A percentile compares a stretch with the other conserved stretches of the same genome.
Conservation (phyloP, 2,888 invertebrate species). For the Idaea dimidiata region DNA sequence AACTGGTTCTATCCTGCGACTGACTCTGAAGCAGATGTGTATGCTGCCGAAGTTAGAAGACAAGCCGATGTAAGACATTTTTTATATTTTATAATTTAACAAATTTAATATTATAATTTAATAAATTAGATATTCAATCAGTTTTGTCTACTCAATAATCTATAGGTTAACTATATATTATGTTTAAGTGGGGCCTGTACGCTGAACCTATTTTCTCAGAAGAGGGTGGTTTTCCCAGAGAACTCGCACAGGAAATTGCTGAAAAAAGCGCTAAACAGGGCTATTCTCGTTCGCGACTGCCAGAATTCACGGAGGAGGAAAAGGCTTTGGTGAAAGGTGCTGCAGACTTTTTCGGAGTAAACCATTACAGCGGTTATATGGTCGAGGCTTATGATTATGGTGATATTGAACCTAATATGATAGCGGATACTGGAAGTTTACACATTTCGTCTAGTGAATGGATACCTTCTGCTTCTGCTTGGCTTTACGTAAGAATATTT, state of each 20-base stretch:
- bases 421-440: constrained; percentile 43
- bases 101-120: too few relatives aligned
- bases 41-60: constrained; percentile 53
- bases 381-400: constrained; percentile 36
- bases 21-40: constrained; percentile 52
- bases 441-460: constrained; percentile 40
- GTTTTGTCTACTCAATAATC: too few relatives aligned
- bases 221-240: constrained; percentile 76
- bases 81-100: neutral
- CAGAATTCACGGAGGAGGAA: constrained; percentile 67
- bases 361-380: constrained; percentile 81
- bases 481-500: constrained; percentile 47
- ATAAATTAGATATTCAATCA: too few relatives aligned
- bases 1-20: constrained; percentile 46
- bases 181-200: constrained; percentile 64
- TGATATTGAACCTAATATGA: constrained; percentile 23
- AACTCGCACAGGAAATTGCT: constrained; percentile 65
- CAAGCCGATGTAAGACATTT: constrained; percentile 40
- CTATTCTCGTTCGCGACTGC: constrained; percentile 61
- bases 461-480: constrained; percentile 43
- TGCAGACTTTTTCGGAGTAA: constrained; percentile 78
- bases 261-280: constrained; percentile 66
- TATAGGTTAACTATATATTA: neutral
- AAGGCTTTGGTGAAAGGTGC: constrained; percentile 47
- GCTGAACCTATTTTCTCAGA: constrained; percentile 71